These are phyloP conservation scores for Puma concolor DNA, from an alignment of 2,113 vertebrate genomes.

Conservation along the genomic window DNA sequence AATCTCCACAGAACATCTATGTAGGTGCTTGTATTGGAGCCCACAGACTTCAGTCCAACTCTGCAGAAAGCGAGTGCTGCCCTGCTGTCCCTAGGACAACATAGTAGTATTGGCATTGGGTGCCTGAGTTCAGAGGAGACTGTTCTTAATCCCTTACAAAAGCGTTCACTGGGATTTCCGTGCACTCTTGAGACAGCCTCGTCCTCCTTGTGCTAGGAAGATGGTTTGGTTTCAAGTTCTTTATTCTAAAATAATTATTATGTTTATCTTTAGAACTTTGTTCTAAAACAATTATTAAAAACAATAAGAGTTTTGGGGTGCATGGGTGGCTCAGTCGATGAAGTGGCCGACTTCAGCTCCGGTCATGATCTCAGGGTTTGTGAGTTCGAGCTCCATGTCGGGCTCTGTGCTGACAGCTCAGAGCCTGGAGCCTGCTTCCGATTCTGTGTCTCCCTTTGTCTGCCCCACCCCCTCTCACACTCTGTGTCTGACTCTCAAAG, in stretches of 20 bases:
- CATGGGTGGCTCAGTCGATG: no score
- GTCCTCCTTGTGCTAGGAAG: background rate
- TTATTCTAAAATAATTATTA: background rate
- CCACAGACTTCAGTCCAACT: background rate
- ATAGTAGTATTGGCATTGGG: background rate
- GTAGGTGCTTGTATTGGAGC: background rate
- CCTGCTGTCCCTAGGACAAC: background rate
- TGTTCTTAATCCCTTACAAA: background rate
- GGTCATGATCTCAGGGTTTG: no score
- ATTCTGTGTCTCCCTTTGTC: no score
- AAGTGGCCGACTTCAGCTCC: no score
- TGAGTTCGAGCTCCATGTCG: no score
- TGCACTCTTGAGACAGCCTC: background rate
- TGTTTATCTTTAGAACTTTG: background rate
- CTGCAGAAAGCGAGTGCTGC: background rate
- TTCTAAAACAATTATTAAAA: conserved; percentile 5
- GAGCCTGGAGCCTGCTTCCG: no score
- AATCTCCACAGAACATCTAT: background rate
- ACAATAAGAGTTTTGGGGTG: background rate
- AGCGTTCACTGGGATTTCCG: background rate
- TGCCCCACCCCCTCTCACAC: no score
- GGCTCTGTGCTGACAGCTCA: no score
- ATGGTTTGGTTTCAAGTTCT: background rate
- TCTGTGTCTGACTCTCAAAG: no score
- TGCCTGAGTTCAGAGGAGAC: background rate